These are phyloP conservation scores for Halyomorpha halys DNA, from an alignment of 1,140 invertebrate species.

Conservation along the genomic window DNA sequence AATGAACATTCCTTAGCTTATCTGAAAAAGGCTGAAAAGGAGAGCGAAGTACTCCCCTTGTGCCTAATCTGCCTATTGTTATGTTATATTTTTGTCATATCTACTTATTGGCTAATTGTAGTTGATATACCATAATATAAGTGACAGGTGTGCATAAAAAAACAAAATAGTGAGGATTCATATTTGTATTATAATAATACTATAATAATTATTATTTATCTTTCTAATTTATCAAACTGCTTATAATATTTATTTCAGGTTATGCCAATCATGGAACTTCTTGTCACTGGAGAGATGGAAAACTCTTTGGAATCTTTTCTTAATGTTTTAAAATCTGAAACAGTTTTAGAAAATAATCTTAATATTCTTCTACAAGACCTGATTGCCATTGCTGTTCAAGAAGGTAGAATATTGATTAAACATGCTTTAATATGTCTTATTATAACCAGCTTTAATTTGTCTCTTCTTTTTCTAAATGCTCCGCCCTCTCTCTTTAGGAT, in stretches of 20 bases:
- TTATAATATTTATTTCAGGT: slow-evolving; percentile 25
- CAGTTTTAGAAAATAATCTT: slow-evolving; percentile 11
- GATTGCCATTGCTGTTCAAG: slow-evolving; percentile 26
- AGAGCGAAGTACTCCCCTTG: too few relatives aligned
- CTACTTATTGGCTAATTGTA: too few relatives aligned
- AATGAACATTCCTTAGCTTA: too few relatives aligned
- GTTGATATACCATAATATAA: too few relatives aligned
- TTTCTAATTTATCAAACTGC: background rate
- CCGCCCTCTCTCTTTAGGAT: slow-evolving; percentile 3
- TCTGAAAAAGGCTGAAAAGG: too few relatives aligned
- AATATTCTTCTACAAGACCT: slow-evolving; percentile 23
- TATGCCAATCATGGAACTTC: slow-evolving; percentile 24
- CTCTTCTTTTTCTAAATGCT: slow-evolving; percentile 15
- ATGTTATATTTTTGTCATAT: too few relatives aligned
- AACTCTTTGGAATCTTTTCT: slow-evolving; percentile 23
- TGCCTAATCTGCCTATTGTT: too few relatives aligned
- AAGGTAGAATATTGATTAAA: slow-evolving; percentile 18
- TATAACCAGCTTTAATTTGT: slow-evolving; percentile 3
- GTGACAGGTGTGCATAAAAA: too few relatives aligned
- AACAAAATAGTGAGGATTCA: too few relatives aligned
- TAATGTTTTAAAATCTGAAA: slow-evolving; percentile 16
- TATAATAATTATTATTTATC: too few relatives aligned
- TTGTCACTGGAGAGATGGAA: slow-evolving; percentile 24
- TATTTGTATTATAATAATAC: too few relatives aligned
- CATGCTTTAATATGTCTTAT: background rate